Evolutionary conservation across 2,797 vertebrate species (phyloP).

Genomic region (Anguilla pacifica): DNA sequence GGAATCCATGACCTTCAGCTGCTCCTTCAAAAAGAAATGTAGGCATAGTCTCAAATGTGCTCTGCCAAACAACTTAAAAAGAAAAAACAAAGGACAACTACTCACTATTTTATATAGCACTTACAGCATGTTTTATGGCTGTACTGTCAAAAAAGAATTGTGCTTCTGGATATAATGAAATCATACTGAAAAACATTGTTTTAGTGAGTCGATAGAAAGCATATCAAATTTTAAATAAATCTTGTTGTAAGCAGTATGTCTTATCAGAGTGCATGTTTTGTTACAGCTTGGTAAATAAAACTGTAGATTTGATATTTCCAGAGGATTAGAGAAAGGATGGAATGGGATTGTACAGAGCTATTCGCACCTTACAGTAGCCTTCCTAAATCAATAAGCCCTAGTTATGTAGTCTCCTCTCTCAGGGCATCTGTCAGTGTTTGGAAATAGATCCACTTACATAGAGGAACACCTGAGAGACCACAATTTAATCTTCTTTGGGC

Average conservation of each 20-base stretch:
- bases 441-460: conserved; percentile 31
- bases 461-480: conserved; percentile 24
- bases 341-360: conserved; percentile 28
- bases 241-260: neutral
- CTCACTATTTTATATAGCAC: neutral
- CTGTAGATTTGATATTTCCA: conserved; percentile 25
- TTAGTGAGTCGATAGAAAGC: conserved; percentile 3
- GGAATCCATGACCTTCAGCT: conserved; percentile 1
- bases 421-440: conserved; percentile 26
- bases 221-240: conserved; percentile 20
- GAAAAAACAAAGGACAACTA: neutral
- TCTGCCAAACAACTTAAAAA: neutral
- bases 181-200: neutral
- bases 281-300: conserved; percentile 23
- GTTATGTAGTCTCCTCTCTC: conserved; percentile 33
- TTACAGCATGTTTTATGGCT: neutral
- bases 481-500: conserved; percentile 26
- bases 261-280: conserved; percentile 18
- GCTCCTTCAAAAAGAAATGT: neutral
- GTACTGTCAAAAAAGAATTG: neutral
- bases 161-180: conserved; percentile 6
- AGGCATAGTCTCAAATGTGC: neutral
- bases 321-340: conserved; percentile 15
- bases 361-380: conserved; percentile 18
- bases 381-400: conserved; percentile 34